Base-by-base conservation (phyloP, 1,140 invertebrate species). In the Nephila pilipes region DNA sequence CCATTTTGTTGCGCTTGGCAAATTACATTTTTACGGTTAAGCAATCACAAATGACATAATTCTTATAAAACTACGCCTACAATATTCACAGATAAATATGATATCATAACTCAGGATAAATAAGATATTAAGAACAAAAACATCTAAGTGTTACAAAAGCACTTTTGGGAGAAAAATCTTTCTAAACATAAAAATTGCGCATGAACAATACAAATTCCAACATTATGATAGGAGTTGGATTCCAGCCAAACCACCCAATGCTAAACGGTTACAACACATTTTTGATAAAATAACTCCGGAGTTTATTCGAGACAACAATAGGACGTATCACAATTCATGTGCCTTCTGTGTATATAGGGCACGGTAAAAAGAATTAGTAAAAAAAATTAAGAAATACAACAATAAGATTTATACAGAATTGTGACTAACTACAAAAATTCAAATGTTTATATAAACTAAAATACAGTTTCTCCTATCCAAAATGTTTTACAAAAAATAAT, bases 221-320 rank as follows among this genome's bases (percentile, higher is more conserved):
- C 2, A 16, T 32, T 32, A 16, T 18, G 29, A 75, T 29, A 16
- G 10, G 25, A 32, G 29, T 20, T 75, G 69, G 69, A 75, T 32
- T 36, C 16, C 32, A 16, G 69, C 69, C 69, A 75, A 32, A 18
- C 20, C 25, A 75, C 29, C 29, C 29, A 75, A 25, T 1, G 69
- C 16, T 32, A 32, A 75, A 75, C 29, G 16, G 69, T 18, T 75
- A 14, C 69, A 14, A 29, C 29, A 75, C 29, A 75, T 36, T 75
- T 75, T 75, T 75, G 69, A 75, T 18, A 75, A 75, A 75, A 75
- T 75, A n/a, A 75, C 29, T 75, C 29, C 12, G 63, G 36, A 36
- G 69, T 32, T 32, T 18, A 18, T 32, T 16, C 12, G 69, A 75
- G 69, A 75, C 69, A 75, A 75, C 69, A 75, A 75, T 75, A 36